Conservation (phyloP, 2,888 invertebrate species). For the Lepidochrysops patricia region DNA sequence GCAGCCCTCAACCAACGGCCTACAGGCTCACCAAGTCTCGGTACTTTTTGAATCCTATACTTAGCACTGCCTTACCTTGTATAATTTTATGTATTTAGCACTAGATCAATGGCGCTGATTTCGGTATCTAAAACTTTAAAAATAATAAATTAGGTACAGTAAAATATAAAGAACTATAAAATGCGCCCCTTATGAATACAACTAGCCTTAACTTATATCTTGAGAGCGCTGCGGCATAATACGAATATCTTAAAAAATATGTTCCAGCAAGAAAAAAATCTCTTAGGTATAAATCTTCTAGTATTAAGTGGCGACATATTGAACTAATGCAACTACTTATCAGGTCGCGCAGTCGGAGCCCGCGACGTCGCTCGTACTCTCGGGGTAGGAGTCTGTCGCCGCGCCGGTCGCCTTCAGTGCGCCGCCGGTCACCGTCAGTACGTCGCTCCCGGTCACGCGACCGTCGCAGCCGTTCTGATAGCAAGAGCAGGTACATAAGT, state of each 20-base stretch:
- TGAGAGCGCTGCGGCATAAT: not conserved
- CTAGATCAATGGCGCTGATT: constrained; percentile 31
- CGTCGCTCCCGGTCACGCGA: constrained; percentile 61
- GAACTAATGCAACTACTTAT: not conserved
- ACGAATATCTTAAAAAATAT: not conserved
- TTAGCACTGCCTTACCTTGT: constrained; percentile 63
- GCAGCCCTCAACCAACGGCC: constrained; percentile 57
- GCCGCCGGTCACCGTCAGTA: constrained; percentile 57
- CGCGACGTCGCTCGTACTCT: constrained; percentile 61
- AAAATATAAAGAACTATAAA: not conserved
- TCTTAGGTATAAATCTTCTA: not conserved
- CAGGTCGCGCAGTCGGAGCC: constrained; percentile 68
- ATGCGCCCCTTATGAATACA: not conserved
- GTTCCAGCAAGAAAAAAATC: not conserved
- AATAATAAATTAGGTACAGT: not conserved
- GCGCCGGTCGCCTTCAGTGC: constrained; percentile 59
- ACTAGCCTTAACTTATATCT: not conserved
- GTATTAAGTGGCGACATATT: not conserved
- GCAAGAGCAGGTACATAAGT: constrained; percentile 55
- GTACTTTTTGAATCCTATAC: constrained; percentile 71
- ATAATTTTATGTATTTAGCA: constrained; percentile 39
- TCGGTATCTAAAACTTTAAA: constrained; percentile 10
- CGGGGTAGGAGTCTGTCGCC: constrained; percentile 60
- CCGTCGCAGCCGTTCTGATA: constrained; percentile 61
- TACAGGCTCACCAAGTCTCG: constrained; percentile 66